Base-by-base conservation (phyloP, 2,797 vertebrate genomes). In the Alexandromys oeconomus region DNA sequence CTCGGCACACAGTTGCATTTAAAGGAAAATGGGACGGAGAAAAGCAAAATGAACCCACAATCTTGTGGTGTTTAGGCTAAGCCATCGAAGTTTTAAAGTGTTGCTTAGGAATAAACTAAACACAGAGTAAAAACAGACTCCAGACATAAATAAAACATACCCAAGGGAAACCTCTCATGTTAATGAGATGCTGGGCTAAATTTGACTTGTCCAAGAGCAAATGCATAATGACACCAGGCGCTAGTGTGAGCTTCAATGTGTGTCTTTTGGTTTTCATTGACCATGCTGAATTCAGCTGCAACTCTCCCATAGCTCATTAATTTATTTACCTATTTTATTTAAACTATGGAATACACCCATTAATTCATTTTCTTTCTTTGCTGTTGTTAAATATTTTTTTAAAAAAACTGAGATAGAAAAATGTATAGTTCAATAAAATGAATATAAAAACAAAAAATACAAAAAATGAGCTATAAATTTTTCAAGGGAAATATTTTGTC, bases 21-120 rank as follows among this genome's bases (percentile, higher is more conserved):
- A 34, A 93, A 96, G 69, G 67, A 71, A 97, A 96, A 94, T 43
- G 85, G 67, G 93, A 94, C 3, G 59, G 89, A 46, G 88, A 78
- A 95, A 97, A 43, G 5, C 40, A 34, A 48, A 94, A 93, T 51
- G 80, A 89, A 87, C 73, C 59, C 74, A 80, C 78, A 78, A 15
- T 73, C 89, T 94, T 89, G 57, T 67, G 82, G 82, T 93, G 91
- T 90, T 95, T 95, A 89, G 46, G 34, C 91, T 96, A 80, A 94
- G 91, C 88, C 48, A 74, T 92, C 5, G 51, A 89, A 87, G 88
- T 82, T 93, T 82, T 93, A 93, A 89, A 82, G 88, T 46, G 93
- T 91, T 94, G 61, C 82, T 93, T 91, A 69, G 71, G 81, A 97
- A 95, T 80, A 94, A 89, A 94, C 95, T 94, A 94, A 96, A 78